Evolutionary conservation across 2,888 invertebrate species (phyloP), one percentile per base, ranked within the genome.

Genomic region (Mylabris sibirica): DNA sequence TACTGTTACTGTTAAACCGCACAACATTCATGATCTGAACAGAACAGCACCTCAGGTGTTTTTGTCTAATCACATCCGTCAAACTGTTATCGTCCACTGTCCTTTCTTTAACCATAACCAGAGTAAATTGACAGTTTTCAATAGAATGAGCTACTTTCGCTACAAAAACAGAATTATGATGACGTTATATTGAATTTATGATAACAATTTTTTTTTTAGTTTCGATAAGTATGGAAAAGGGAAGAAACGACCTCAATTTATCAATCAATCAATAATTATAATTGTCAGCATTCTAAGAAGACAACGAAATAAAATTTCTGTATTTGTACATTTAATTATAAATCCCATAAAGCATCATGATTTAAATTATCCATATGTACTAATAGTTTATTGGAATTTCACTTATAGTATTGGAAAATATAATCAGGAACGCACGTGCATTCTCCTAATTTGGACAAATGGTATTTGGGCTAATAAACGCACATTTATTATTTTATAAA

Each of bases 321-420:
- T 79, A 79, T 79, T 77, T 79, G 79, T 79, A 77, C 78, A 49
- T 78, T 79, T 80, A 80, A 80, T 80, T 80, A 80, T 79, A 80
- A 79, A 79, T 78, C 79, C 77, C 80, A 80, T 80, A 80, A 80
- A 80, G 75, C 72, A 79, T 76, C 78, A 77, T 80, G 79, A 78
- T 80, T 79, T 78, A 79, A 78, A 75, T 68, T 73, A 71, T 68
- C 75, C 73, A 74, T 76, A 74, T 76, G 76, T 73, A 17, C 12
- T 63, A 63, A 63, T 63, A 20, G 63, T 63, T 63, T 63, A 63
- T 63, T 53, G 63, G 63, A 63, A 63, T 63, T 63, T 63, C 63
- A 63, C 63, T 44, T 57, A 12, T 24, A 24, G 57, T 57, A 57
- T 24, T 57, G 24, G 24, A 53, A 57, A 57, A 5, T 11, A 57